Evolutionary conservation across 2,113 vertebrate genomes (phyloP).

Genomic region (Hydrochoerus hydrochaeris): DNA sequence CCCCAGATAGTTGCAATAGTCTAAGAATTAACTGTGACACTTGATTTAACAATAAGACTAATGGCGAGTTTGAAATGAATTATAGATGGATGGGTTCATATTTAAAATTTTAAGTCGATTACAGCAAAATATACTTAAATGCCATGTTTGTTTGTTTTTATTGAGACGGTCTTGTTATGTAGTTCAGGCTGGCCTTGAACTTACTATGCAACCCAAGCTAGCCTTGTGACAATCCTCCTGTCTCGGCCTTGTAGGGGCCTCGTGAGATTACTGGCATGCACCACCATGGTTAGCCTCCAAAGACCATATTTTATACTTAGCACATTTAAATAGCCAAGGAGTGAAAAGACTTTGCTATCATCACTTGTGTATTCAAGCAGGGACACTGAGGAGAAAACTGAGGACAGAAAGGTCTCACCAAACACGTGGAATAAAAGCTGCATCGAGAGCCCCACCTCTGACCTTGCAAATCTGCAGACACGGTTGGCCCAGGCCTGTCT

Average conservation of each 20-base stretch:
- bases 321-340: slow-evolving; percentile 40
- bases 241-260: background rate
- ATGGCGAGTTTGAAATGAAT: slow-evolving; percentile 70
- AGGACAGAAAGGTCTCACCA: background rate
- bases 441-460: background rate
- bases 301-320: background rate
- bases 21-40: background rate
- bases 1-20: background rate
- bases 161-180: background rate
- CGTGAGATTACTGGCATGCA: background rate
- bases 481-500: background rate
- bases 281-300: background rate
- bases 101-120: slow-evolving; percentile 67
- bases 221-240: background rate
- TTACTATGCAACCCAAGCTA: background rate
- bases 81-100: slow-evolving; percentile 51
- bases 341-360: background rate
- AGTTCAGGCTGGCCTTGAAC: background rate
- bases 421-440: background rate
- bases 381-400: background rate
- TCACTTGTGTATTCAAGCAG: background rate
- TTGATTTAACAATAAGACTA: slow-evolving; percentile 68
- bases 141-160: slow-evolving; percentile 27
- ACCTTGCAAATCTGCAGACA: background rate
- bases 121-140: slow-evolving; percentile 36